Evolutionary conservation across 2,797 vertebrate species (phyloP).

Genomic region (Periophthalmus magnuspinnatus): DNA sequence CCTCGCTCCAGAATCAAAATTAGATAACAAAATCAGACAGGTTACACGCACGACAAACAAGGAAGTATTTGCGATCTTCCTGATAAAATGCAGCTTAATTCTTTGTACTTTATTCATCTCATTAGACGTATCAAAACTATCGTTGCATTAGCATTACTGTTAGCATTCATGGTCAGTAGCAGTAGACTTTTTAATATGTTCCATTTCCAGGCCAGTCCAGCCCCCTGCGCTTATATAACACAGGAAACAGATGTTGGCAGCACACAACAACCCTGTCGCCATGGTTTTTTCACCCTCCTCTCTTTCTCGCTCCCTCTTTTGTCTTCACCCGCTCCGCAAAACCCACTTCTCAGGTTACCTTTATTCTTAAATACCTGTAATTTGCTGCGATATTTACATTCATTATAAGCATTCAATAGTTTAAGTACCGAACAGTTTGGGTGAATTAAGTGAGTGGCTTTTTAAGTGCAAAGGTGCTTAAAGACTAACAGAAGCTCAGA

Average conservation of each 20-base stretch:
- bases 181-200: slow-evolving; percentile 64
- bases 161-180: slow-evolving; percentile 59
- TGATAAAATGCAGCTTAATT: too few relatives aligned
- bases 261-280: slow-evolving; percentile 62
- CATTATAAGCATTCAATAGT: slow-evolving; percentile 12
- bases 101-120: too few relatives aligned
- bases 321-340: slow-evolving; percentile 25
- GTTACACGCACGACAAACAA: too few relatives aligned
- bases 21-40: too few relatives aligned
- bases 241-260: slow-evolving; percentile 78
- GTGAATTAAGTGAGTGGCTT: slow-evolving; percentile 36
- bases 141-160: slow-evolving; percentile 42
- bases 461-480: slow-evolving; percentile 22
- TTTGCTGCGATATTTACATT: background rate
- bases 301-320: slow-evolving; percentile 38
- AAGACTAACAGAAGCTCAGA: slow-evolving; percentile 4
- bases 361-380: background rate
- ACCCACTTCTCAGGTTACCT: slow-evolving; percentile 8
- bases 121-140: too few relatives aligned
- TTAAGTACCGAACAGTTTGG: slow-evolving; percentile 29
- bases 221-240: slow-evolving; percentile 74
- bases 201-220: slow-evolving; percentile 60
- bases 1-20: too few relatives aligned
- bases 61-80: too few relatives aligned
- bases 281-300: slow-evolving; percentile 7